Evolutionary conservation across 2,797 vertebrate genomes (phyloP), one percentile per base, ranked within the genome.

Genomic region (Coilia nasus): DNA sequence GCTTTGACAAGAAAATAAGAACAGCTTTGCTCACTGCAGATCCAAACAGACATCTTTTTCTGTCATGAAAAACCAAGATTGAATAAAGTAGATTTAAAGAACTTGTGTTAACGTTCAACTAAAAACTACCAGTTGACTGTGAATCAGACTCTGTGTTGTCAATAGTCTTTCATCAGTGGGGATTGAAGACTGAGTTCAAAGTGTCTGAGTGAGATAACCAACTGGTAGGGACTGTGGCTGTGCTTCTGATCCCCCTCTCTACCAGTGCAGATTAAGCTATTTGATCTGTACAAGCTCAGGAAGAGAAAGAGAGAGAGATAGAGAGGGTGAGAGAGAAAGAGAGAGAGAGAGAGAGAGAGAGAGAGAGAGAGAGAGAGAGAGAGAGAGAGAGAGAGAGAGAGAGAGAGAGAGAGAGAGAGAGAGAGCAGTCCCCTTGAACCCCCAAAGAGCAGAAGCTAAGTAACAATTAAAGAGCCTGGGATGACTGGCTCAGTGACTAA

Each of bases 401-500:
- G 50, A 54, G 50, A 54, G 90, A 87, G 50, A 54, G 50, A 54
- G 50, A 54, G 50, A 54, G 7, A 54, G 50, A 54, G 50, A 54
- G 50, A 84, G 84, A 87, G 83, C 86, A 60, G 44, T 47, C 60
- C 84, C 83, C 75, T 87, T 78, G 81, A 88, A 85, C 82, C 81
- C 82, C 83, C 47, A 5, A 71, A 84, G 83, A 80, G 81, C 86
- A 86, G 82, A 86, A 88, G 86, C 87, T 86, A 84, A 86, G 87
- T 84, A 87, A 88, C 88, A 87, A 84, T 88, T 87, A 88, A 85
- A 6, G 82, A 85, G 85, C 82, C 80, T 80, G 84, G 86, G 83
- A 71, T 17, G 59, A 81, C 71, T 75, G 82, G 88, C 84, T 62
- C 88, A 57, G 86, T 82, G 86, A 87, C 84, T 88, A 88, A 88